Evolutionary conservation across 1,140 invertebrate genomes (phyloP), one percentile per base, ranked within the genome.

Genomic region (Drosophila ogumai): DNA sequence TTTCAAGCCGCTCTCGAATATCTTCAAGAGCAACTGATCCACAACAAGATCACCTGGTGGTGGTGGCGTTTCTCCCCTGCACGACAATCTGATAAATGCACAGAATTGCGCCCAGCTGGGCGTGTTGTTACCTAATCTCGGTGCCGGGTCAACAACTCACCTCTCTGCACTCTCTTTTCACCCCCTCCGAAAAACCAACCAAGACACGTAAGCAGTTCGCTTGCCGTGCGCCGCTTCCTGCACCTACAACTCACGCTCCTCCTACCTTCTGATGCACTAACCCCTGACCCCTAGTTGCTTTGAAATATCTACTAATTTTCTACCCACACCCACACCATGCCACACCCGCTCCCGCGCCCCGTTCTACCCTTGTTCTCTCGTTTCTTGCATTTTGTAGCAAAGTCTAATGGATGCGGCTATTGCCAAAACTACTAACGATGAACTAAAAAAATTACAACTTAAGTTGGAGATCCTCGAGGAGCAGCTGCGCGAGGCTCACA

Each of bases 401-500:
- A 81, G 44, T 81, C 80, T 91, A 58, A 82, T 92, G 90, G 91
- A 92, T 78, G 88, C 90, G 82, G 90, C 91, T 77, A 92, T 92
- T 73, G 79, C 88, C 82, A 92, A 91, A 87, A 82, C 77, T 84
- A 92, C 90, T 91, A 92, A 91, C 84, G 92, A 91, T 79, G 92
- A 92, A 91, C 76, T 92, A 86, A 91, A 92, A 90, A 91, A 88
- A 78, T 91, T 92, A 77, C 87, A 91, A 84, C 69, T 92, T 79
- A 92, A 91, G 91, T 81, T 92, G 79, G 87, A 91, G 66, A 91
- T 92, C 54, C 74, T 92, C 40, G 91, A 92, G 86, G 87, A 91
- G 65, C 87, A 92, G 59, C 68, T 92, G 65, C 81, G 80, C 41
- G 58, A 79, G 44, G 87, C 91, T 12, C 47, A 79, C 31, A 55